Evolutionary conservation across 2,888 invertebrate species (phyloP), one percentile per base, ranked within the genome.

Genomic region (Tenthredo distinguenda): DNA sequence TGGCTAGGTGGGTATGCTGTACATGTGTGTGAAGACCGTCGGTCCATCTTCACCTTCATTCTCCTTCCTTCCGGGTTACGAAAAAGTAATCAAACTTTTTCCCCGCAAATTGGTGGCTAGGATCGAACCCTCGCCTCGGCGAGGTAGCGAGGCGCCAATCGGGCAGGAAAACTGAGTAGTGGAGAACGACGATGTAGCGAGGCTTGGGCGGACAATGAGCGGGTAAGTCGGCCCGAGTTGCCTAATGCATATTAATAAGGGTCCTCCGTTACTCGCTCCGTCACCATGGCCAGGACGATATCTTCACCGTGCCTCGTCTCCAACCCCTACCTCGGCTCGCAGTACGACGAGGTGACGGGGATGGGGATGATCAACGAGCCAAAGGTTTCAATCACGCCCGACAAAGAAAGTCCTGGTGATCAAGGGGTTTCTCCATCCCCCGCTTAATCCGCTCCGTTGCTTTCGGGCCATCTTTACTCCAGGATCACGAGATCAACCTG

Each of bases 241-340:
- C 88, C 90, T 91, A 91, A 91, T 91, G 90, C 91, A 91, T 91
- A 91, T 91, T 91, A 90, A 91, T 90, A 89, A 91, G 89, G 87
- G 47, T 76, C 62, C 47, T 81, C 81, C 31, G 50, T 34, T 55
- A 47, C 50, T 55, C 55, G 55, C 77, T 31, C 47, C 55, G 55
- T 55, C 77, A 15, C 50, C 50, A 77, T 31, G 34, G 31, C 77
- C 47, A 15, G 55, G 77, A 50, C 31, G 77, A 77, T 89, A 87
- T 86, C 87, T 87, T 89, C 87, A 86, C 86, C 87, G 87, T 68
- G 77, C 76, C 81, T 55, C 71, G 58, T 81, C 58, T 65, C 47
- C 82, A 31, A n/a, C 74, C 83, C 21, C 68, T 26, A 74, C 40
- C 43, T n/a, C 40, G 21, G 26, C 74, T 74, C 43, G 26, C 43